Evolutionary conservation across 2,888 invertebrate genomes (phyloP), one percentile per base, ranked within the genome.

Genomic region (Spodoptera littoralis): DNA sequence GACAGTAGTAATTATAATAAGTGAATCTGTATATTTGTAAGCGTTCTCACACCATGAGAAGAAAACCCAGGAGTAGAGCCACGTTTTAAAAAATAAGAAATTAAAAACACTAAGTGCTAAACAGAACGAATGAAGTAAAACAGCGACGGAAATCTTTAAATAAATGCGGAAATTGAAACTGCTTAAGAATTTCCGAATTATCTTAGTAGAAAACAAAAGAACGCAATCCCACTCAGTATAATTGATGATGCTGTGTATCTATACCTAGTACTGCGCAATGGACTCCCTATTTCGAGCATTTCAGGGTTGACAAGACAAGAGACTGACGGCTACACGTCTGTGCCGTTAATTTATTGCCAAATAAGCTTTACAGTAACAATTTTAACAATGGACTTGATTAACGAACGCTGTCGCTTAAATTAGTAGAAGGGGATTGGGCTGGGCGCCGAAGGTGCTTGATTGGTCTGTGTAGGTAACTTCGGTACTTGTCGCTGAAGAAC

Each of bases 351-450:
- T 79, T 79, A 79, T 75, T 54, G 67, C 68, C 60, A 65, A 80
- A 80, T 68, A 75, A 67, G 75, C 63, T 77, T 69, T 52, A 52
- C 61, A 65, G 58, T 50, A 47, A 68, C 65, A 62, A 66, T 78
- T 78, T 79, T 64, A 64, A 79, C 70, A 62, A 60, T 68, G 60
- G 50, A 55, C 71, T 78, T 78, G 66, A 79, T 79, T 74, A 78
- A 71, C 61, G 55, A 60, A 59, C 49, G 61, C 56, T 57, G 22
- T 68, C 30, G 30, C 41, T 62, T 42, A 45, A 48, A 57, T 67
- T 60, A 53, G 42, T 61, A 22, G n/a, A 51, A 46, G 13, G 27
- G 44, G 56, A 55, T 50, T 44, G 5, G 22, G n/a, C 44, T 42
- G 9, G 36, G 36, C 36, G 36, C 36, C 36, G 36, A 36, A 36